phyloP scores from a whole-genome alignment of 1,140 invertebrate species.

The Pseudachorutes palmiensis region DNA sequence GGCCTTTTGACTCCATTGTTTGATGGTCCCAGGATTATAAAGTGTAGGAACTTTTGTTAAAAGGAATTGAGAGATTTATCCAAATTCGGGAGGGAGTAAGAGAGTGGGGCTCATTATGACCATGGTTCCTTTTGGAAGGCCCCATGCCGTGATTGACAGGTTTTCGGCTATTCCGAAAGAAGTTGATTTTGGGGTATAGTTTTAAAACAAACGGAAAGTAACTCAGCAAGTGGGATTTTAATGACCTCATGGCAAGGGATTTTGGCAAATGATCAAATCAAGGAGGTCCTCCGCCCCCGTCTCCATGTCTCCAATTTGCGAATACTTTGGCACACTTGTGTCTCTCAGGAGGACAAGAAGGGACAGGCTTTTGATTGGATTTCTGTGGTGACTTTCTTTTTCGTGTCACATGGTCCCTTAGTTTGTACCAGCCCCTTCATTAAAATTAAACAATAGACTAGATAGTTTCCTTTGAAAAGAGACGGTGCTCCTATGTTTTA shows the following conservation, averaged over 20 bases:
- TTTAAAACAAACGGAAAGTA: not conserved
- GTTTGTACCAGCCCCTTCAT: not conserved
- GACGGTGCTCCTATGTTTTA: too few relatives aligned
- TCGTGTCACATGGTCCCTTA: too few relatives aligned
- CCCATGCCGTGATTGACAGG: not conserved
- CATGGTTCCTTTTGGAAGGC: not conserved
- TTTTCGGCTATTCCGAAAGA: conserved; percentile 2
- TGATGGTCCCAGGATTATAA: too few relatives aligned
- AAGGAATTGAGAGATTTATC: too few relatives aligned
- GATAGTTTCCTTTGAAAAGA: not conserved
- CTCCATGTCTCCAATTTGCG: too few relatives aligned
- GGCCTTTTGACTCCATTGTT: too few relatives aligned
- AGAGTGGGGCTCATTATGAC: conserved; percentile 10
- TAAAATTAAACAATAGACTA: not conserved
- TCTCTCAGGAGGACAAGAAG: too few relatives aligned
- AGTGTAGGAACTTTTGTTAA: too few relatives aligned
- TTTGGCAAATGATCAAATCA: not conserved
- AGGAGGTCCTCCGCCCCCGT: conserved; percentile 7
- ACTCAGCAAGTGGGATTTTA: conserved; percentile 8
- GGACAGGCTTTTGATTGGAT: not conserved
- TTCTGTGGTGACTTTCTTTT: not conserved
- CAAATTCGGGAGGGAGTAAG: not conserved
- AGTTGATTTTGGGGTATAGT: not conserved
- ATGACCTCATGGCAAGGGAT: not conserved
- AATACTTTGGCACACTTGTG: too few relatives aligned